Evolutionary conservation across 2,797 vertebrate genomes (phyloP), one percentile per base, ranked within the genome.

Genomic region (Neostethus bicornis): DNA sequence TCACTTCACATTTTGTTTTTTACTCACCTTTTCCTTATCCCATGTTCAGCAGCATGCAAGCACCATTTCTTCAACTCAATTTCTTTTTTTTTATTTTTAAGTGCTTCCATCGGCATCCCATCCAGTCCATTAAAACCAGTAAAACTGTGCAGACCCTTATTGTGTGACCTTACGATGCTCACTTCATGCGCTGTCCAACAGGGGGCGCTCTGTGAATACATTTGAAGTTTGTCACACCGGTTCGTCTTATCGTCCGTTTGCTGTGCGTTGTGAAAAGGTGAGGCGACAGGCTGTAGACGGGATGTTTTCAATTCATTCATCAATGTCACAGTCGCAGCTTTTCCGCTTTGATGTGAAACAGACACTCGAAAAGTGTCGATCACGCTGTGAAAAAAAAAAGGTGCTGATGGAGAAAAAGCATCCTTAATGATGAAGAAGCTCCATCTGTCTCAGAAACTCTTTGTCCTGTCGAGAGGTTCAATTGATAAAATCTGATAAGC

Each of bases 401-500:
- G 87, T 87, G 86, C 80, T 90, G 90, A 92, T 90, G 89, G 91
- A 92, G 86, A 81, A 80, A 85, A 91, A 85, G 84, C 90, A 92
- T 89, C 88, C 84, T 87, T 71, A 26, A 80, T 63, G 76, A 90
- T 92, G 64, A 89, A 78, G 81, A 78, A 57, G 59, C 56, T 67
- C 25, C 79, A 84, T 83, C 62, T 81, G 84, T 82, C 85, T 78
- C 65, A 56, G 20, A 70, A 66, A 77, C 73, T 66, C 68, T 84
- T 79, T 87, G 75, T 85, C 77, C 72, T 70, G 81, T 85, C 81
- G 78, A 38, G 44, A 64, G 51, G 38, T 59, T 23, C 51, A 19
- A 9, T 38, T 75, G 52, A 73, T 73, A 58, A 69, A 47, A 79
- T 54, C 23, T 19, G 14, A 49, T 12, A 56, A 31, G 5, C 31